Percentiles rank a stretch among this genome's conserved stretches.
These are phyloP conservation scores for Lindbergichthys nudifrons DNA, from an alignment of 2,797 vertebrate species.

Conservation along the genomic window DNA sequence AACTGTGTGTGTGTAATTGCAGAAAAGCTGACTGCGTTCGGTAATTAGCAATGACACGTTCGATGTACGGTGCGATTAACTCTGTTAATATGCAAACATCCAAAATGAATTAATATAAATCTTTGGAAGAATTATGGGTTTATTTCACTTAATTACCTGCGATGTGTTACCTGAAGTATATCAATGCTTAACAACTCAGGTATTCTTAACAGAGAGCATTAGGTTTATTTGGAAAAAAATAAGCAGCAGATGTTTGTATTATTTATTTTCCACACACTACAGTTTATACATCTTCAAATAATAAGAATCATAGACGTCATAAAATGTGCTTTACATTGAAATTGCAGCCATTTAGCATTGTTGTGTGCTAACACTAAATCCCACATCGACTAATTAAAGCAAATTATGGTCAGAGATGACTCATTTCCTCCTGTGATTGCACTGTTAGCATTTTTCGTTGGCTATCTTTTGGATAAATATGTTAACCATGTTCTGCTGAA, in stretches of 20 bases:
- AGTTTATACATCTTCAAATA: conserved; percentile 10
- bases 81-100: conserved; percentile 84
- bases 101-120: conserved; percentile 81
- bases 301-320: conserved; percentile 27
- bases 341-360: conserved; percentile 46
- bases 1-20: conserved; percentile 29
- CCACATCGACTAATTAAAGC: conserved; percentile 72
- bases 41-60: conserved; percentile 83
- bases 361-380: conserved; percentile 73
- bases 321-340: conserved; percentile 51
- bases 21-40: conserved; percentile 67
- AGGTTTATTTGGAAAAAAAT: conserved; percentile 14
- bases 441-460: conserved; percentile 67
- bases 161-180: conserved; percentile 41
- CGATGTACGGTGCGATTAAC: conserved; percentile 80
- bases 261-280: conserved; percentile 17
- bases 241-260: conserved; percentile 8
- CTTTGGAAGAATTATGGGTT: conserved; percentile 63
- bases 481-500: conserved; percentile 63
- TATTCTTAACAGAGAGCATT: conserved; percentile 1
- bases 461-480: conserved; percentile 61
- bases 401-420: conserved; percentile 78
- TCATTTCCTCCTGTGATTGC: conserved; percentile 76
- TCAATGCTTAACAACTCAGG: conserved; percentile 49
- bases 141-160: conserved; percentile 64